Percentiles rank a stretch among this genome's conserved stretches.
phyloP scores from a whole-genome alignment of 2,113 vertebrate genomes.

The Saiga tatarica region DNA sequence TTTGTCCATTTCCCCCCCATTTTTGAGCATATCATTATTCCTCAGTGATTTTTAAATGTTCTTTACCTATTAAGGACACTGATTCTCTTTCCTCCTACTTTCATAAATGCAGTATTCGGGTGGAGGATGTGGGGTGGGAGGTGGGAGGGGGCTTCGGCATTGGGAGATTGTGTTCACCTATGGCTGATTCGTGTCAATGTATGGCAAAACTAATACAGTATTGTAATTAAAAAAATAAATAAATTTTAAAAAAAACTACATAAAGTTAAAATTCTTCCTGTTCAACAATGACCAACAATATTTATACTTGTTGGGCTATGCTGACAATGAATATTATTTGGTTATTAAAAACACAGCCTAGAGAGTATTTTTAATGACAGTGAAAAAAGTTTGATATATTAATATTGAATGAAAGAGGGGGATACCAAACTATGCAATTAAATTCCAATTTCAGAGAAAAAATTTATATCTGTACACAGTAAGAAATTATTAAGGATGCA shows the following conservation, averaged over 20 bases:
- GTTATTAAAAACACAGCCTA: background rate
- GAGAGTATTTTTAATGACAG: background rate
- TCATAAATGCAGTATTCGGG: too few species aligned
- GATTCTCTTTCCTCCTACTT: too few species aligned
- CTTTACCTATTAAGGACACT: too few species aligned
- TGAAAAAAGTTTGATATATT: background rate
- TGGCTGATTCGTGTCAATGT: too few species aligned
- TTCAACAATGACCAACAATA: background rate
- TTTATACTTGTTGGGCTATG: background rate
- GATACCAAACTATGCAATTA: background rate
- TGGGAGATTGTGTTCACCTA: too few species aligned
- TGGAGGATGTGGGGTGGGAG: too few species aligned
- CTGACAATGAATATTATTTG: background rate
- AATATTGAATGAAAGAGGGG: background rate
- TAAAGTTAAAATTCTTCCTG: background rate
- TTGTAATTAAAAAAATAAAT: too few species aligned
- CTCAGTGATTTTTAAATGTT: too few species aligned
- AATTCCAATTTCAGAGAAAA: background rate
- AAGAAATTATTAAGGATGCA: background rate
- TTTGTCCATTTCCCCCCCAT: too few species aligned
- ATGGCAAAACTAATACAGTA: too few species aligned
- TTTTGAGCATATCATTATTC: too few species aligned
- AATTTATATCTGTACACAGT: background rate
- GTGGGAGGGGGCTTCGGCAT: too few species aligned
- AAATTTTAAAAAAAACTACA: background rate